A percentile compares a stretch with the other conserved stretches of the same genome.
Conservation (phyloP, 2,113 vertebrate species). For the Rhabdornis inornatus region DNA sequence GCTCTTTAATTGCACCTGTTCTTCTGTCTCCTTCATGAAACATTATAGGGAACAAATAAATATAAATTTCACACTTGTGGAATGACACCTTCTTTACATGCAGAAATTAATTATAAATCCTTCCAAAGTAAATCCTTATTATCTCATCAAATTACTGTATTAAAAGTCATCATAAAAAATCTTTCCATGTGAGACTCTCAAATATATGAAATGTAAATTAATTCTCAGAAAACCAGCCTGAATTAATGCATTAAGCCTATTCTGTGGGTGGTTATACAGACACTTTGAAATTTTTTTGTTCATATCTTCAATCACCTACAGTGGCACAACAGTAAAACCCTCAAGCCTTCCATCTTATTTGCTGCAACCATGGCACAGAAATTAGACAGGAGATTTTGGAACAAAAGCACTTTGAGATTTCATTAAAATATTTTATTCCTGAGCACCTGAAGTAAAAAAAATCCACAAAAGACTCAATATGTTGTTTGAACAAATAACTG, state of each 20-base stretch:
- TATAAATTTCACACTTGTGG: neutral
- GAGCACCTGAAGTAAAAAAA: neutral
- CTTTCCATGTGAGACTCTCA: neutral
- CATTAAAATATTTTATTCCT: neutral
- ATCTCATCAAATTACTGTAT: neutral
- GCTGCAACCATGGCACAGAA: neutral
- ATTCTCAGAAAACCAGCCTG: neutral
- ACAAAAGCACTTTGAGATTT: neutral
- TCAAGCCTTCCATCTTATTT: neutral
- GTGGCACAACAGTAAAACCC: neutral
- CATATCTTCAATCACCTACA: neutral
- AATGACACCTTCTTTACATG: neutral
- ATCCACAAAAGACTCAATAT: neutral
- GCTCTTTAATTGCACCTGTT: neutral
- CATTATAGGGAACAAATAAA: neutral
- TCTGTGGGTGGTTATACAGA: neutral
- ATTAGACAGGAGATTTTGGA: neutral
- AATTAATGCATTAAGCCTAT: neutral
- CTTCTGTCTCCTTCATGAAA: neutral
- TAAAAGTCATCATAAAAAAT: neutral
- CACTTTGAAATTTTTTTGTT: neutral
- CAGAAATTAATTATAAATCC: neutral
- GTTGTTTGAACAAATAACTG: neutral
- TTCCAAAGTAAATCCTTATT: neutral
- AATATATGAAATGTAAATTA: neutral